Conservation (phyloP, 2,797 vertebrate species). For the Sciaenops ocellatus region DNA sequence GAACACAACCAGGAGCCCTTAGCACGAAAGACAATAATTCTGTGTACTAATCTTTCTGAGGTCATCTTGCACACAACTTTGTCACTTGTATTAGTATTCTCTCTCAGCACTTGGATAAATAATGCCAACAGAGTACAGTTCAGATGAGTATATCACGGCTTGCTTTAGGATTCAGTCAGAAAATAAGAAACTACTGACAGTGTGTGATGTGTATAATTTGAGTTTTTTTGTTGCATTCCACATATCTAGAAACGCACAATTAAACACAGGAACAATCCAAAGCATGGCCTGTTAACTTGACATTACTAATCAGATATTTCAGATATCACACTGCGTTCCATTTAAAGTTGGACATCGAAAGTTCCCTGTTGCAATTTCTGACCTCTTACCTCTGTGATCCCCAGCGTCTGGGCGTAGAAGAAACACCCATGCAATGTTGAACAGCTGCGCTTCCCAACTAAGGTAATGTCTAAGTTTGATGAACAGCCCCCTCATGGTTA, state of each 20-base stretch:
- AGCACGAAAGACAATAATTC: slow-evolving; percentile 59
- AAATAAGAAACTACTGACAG: neutral
- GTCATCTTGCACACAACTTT: slow-evolving; percentile 65
- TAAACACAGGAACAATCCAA: neutral
- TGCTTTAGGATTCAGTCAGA: slow-evolving; percentile 10
- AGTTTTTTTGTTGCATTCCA: slow-evolving; percentile 1
- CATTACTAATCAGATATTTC: neutral
- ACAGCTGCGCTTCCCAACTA: slow-evolving; percentile 45
- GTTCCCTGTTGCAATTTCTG: slow-evolving; percentile 12
- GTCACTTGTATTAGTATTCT: slow-evolving; percentile 41
- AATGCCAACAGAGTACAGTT: slow-evolving; percentile 15
- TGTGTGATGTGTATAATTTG: neutral
- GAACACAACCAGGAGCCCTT: slow-evolving; percentile 64
- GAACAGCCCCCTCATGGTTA: slow-evolving; percentile 15
- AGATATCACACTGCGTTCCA: neutral
- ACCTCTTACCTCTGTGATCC: slow-evolving; percentile 40
- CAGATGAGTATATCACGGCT: slow-evolving; percentile 18
- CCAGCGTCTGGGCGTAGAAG: slow-evolving; percentile 15
- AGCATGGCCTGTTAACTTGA: neutral
- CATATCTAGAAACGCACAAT: neutral
- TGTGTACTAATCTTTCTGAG: slow-evolving; percentile 56
- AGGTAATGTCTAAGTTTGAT: slow-evolving; percentile 16
- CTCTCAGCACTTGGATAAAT: slow-evolving; percentile 20
- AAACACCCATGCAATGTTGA: slow-evolving; percentile 33
- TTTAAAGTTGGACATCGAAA: neutral